Conservation (phyloP, 2,113 vertebrate genomes). For the Pica pica region DNA sequence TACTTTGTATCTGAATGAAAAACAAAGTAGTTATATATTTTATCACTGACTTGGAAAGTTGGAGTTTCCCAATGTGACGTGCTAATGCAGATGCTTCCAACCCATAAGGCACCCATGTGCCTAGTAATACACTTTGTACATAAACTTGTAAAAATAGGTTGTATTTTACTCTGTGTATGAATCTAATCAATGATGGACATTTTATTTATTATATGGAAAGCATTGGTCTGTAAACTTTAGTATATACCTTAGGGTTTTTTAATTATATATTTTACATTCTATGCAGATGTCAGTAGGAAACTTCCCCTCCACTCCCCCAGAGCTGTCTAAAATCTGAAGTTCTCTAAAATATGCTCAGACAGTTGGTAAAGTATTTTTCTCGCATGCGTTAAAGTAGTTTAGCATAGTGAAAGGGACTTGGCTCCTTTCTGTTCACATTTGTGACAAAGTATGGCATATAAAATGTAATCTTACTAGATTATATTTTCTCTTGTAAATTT, state of each 20-base stretch:
- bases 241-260: constrained; percentile 75
- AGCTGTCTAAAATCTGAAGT: constrained; percentile 38
- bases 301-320: neutral
- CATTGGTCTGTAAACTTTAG: constrained; percentile 78
- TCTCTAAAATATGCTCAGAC: constrained; percentile 20
- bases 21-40: constrained; percentile 78
- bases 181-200: constrained; percentile 76
- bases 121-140: constrained; percentile 69
- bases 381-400: constrained; percentile 67
- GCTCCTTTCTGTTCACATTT: constrained; percentile 44
- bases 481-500: constrained; percentile 42
- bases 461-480: constrained; percentile 55
- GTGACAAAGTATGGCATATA: constrained; percentile 33
- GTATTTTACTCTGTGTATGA: constrained; percentile 82
- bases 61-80: constrained; percentile 62
- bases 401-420: constrained; percentile 44
- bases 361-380: constrained; percentile 51
- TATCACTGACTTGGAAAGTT: constrained; percentile 66
- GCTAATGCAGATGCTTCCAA: constrained; percentile 60
- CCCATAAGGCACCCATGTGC: constrained; percentile 53
- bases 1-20: constrained; percentile 75
- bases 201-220: constrained; percentile 81
- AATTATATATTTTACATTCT: constrained; percentile 77
- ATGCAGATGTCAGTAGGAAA: constrained; percentile 64
- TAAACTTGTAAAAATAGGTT: constrained; percentile 79